phyloP scores from a whole-genome alignment of 2,797 vertebrate genomes.

The Numenius phaeopus region DNA sequence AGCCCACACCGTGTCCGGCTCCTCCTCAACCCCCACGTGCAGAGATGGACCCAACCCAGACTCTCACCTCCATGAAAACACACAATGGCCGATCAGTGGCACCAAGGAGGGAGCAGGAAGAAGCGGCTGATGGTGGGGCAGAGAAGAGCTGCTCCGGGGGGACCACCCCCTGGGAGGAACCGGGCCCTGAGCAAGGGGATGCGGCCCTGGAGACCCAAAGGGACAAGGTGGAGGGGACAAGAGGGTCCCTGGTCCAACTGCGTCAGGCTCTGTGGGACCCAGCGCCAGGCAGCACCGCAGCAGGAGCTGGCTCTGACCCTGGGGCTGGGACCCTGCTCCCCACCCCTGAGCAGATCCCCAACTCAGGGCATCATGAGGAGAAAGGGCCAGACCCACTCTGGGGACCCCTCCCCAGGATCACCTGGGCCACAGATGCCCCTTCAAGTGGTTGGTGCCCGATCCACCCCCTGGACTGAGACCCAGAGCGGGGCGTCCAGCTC shows the following conservation, averaged over 20 bases:
- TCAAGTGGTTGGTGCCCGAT: accelerated
- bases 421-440: not conserved
- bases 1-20: not conserved
- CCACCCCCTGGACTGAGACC: accelerated
- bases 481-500: accelerated
- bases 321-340: not conserved
- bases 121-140: too few relatives aligned
- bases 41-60: not conserved
- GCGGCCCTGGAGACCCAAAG: not conserved
- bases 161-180: not conserved
- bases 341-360: not conserved
- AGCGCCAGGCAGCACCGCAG: not conserved
- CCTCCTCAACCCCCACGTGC: accelerated
- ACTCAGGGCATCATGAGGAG: not conserved
- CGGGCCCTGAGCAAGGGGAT: not conserved
- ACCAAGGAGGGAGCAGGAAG: not conserved
- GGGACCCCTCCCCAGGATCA: not conserved
- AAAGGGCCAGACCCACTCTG: not conserved
- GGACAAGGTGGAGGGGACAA: not conserved
- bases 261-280: not conserved
- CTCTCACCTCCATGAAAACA: not conserved
- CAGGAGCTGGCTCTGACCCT: not conserved
- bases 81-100: accelerated
- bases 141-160: not conserved
- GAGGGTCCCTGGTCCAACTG: not conserved